Conservation (phyloP, 2,888 invertebrate species). For the Slavum lentiscoides region DNA sequence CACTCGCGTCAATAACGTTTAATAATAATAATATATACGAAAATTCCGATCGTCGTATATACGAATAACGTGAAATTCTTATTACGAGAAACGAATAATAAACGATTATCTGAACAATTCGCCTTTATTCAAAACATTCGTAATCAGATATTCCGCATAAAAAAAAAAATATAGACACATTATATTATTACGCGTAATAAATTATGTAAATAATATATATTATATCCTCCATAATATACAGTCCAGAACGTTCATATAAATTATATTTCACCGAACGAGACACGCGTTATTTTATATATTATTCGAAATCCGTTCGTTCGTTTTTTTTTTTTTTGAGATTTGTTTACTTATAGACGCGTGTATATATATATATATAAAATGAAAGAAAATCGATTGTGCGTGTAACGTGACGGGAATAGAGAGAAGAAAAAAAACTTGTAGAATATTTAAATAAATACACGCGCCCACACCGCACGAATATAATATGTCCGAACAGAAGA, state of each 20-base stretch:
- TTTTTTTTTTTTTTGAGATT: neutral
- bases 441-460: conserved; percentile 15
- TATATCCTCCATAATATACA: too few species aligned
- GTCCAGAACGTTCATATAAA: neutral
- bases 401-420: neutral
- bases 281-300: neutral
- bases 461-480: neutral
- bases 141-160: too few species aligned
- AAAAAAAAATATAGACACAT: too few species aligned
- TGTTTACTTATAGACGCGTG: conserved; percentile 4
- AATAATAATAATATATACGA: too few species aligned
- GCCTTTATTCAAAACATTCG: too few species aligned
- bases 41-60: too few species aligned
- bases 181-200: too few species aligned
- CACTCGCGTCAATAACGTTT: neutral
- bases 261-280: neutral
- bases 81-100: too few species aligned
- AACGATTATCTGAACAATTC: too few species aligned
- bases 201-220: too few species aligned
- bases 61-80: too few species aligned
- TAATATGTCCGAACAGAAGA: neutral
- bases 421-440: neutral
- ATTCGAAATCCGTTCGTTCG: neutral
- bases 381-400: conserved; percentile 24
- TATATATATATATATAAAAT: neutral